Conservation (phyloP, 2,797 vertebrate genomes). For the Otus scops region DNA sequence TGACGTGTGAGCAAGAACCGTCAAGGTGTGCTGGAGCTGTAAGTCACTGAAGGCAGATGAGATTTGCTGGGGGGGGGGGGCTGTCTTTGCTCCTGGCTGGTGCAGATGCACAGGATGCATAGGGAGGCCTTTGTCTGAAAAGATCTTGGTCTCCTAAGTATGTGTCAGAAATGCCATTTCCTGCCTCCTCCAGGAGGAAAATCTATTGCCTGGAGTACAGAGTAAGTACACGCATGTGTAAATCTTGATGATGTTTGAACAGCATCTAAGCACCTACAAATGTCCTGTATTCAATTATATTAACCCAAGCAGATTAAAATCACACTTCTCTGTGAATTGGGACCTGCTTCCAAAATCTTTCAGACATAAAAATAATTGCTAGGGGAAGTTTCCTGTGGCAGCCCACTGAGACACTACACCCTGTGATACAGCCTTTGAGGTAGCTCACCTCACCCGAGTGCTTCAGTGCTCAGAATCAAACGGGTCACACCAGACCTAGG, state of each 20-base stretch:
- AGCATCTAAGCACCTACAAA: neutral
- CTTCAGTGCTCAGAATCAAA: neutral
- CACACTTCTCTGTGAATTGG: neutral
- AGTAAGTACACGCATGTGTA: neutral
- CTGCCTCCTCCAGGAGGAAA: neutral
- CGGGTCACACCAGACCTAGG: neutral
- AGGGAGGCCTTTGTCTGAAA: neutral
- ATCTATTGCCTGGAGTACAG: neutral
- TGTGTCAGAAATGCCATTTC: neutral
- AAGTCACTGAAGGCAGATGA: neutral
- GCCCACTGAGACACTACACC: neutral
- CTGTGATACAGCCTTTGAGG: neutral
- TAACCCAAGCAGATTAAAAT: neutral
- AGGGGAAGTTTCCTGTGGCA: neutral
- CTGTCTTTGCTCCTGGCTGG: neutral
- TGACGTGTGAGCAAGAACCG: accelerated
- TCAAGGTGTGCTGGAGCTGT: neutral
- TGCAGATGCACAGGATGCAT: neutral
- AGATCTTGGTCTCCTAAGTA: neutral
- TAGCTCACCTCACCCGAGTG: neutral
- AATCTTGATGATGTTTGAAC: neutral
- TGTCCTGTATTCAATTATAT: neutral
- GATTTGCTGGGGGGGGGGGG: accelerated
- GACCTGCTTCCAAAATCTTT: neutral
- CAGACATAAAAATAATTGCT: neutral